Conservation (phyloP, 2,797 vertebrate genomes). For the Gobionotothen gibberifrons region DNA sequence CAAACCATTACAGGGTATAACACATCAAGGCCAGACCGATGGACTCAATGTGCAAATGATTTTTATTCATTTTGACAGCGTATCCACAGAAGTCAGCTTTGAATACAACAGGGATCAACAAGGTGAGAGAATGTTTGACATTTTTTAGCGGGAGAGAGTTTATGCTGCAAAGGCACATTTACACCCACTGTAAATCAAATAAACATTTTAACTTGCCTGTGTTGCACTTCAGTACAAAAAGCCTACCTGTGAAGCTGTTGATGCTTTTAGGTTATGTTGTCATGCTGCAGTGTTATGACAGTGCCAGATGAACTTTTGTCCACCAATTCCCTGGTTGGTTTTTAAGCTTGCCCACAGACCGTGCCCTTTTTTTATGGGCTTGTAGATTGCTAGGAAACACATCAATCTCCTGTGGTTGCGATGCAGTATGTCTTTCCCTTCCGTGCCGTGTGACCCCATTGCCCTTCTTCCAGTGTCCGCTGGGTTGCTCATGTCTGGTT, state of each 20-base stretch:
- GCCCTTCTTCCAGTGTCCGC: conserved; percentile 78
- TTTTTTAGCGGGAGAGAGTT: conserved; percentile 23
- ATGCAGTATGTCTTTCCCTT: conserved; percentile 66
- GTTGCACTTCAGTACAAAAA: conserved; percentile 16
- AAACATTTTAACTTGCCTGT: conserved; percentile 27
- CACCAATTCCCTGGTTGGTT: conserved; percentile 80
- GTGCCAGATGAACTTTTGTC: conserved; percentile 75
- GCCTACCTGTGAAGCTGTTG: conserved; percentile 49
- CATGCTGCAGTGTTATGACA: conserved; percentile 75
- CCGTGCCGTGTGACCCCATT: conserved; percentile 74
- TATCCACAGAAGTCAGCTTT: conserved; percentile 16
- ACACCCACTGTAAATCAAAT: conserved; percentile 33
- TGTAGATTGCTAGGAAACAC: conserved; percentile 82
- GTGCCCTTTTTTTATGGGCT: conserved; percentile 80
- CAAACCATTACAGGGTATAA: neutral
- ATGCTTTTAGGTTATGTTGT: conserved; percentile 75
- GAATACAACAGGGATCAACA: conserved; percentile 32
- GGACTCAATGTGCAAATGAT: conserved; percentile 14
- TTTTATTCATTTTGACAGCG: conserved; percentile 38
- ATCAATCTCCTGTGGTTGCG: conserved; percentile 80
- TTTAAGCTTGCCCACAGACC: conserved; percentile 77
- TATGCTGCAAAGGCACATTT: conserved; percentile 32
- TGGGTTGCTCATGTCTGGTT: conserved; percentile 81
- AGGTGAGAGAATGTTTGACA: conserved; percentile 24
- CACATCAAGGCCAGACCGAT: conserved; percentile 1